Base-by-base conservation (phyloP, 1,140 invertebrate genomes). In the Psix sp. region DNA sequence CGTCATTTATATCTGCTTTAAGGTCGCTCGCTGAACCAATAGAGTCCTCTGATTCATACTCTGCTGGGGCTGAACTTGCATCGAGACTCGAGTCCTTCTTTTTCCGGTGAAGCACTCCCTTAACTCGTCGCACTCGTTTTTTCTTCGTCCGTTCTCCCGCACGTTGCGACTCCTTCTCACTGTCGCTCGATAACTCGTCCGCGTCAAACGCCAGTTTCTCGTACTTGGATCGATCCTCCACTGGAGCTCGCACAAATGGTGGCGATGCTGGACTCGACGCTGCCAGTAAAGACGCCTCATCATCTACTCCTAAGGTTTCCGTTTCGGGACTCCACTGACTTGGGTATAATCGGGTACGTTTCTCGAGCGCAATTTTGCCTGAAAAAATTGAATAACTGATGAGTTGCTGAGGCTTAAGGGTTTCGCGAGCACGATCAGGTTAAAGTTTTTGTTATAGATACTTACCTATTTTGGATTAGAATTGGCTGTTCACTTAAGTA, bases 211-310 rank as follows among this genome's bases (percentile, higher is more conserved):
- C 88, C n/a, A 94, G 82, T 77, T 94, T 94, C 72, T 94, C 93
- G 76, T 94, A 94, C 72, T 94, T 94, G n/a, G 92, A 93, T 9
- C 92, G 87, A 83, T 94, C 92, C 72, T 94, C 92, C 0, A 91
- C 67, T 0, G 92, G 92, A 0, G 90, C 88, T 65, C 89, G 89
- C 0, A 91, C 89, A 75, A 92, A 93, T 0, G 87, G 86, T 1
- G 88, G 88, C 5, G 89, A 89, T 2, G 80, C 79, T 0, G 87
- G 78, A 68, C 74, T 81, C 11, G 80, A 72, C 29, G 86, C 82
- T 0, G 76, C 74, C 1, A 83, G 48, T 10, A 85, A 57, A 0
- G 77, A 80, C 3, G 78, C 79, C 11, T 84, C 83, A 6, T 86
- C 83, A 29, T 85, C 80, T 10, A 74, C 65, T 6, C 74, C 71